A percentile compares a stretch with the other conserved stretches of the same genome.
These are phyloP conservation scores for Cryptus armator DNA, from an alignment of 2,888 invertebrate genomes.

Conservation along the genomic window DNA sequence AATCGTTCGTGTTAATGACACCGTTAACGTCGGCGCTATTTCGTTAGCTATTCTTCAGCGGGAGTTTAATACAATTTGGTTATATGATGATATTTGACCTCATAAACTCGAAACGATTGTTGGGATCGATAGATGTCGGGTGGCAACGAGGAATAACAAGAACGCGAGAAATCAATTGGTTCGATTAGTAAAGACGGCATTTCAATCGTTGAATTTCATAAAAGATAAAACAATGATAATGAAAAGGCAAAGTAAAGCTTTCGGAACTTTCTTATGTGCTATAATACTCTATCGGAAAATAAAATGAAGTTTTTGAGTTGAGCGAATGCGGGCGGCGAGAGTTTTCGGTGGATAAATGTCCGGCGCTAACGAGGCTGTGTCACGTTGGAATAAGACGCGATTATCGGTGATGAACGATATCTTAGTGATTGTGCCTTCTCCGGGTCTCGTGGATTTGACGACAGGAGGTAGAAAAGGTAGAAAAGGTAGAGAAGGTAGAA, in stretches of 20 bases:
- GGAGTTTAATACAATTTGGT: too few relatives aligned
- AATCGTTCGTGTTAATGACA: too few relatives aligned
- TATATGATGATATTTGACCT: too few relatives aligned
- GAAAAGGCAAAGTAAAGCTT: slow-evolving; percentile 17
- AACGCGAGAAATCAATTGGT: slow-evolving; percentile 32
- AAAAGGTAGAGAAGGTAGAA: not conserved
- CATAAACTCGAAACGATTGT: too few relatives aligned
- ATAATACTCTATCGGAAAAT: slow-evolving; percentile 4
- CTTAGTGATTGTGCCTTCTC: slow-evolving; percentile 63
- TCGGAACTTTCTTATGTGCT: slow-evolving; percentile 1
- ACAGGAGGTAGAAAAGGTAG: slow-evolving; percentile 8
- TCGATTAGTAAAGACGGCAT: slow-evolving; percentile 67
- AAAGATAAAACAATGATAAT: not conserved
- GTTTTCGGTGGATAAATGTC: slow-evolving; percentile 68
- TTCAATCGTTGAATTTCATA: slow-evolving; percentile 73
- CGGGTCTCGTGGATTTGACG: slow-evolving; percentile 1
- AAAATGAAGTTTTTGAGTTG: slow-evolving; percentile 25
- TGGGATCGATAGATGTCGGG: too few relatives aligned
- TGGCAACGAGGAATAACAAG: not conserved
- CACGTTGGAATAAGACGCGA: slow-evolving; percentile 74
- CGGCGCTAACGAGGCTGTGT: slow-evolving; percentile 76
- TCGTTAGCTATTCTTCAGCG: too few relatives aligned
- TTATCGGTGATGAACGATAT: slow-evolving; percentile 75
- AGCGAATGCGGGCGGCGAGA: slow-evolving; percentile 36
- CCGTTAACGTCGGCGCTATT: too few relatives aligned